These are phyloP conservation scores for Lethrus apterus DNA, from an alignment of 1,140 invertebrate genomes.

Conservation along the genomic window DNA sequence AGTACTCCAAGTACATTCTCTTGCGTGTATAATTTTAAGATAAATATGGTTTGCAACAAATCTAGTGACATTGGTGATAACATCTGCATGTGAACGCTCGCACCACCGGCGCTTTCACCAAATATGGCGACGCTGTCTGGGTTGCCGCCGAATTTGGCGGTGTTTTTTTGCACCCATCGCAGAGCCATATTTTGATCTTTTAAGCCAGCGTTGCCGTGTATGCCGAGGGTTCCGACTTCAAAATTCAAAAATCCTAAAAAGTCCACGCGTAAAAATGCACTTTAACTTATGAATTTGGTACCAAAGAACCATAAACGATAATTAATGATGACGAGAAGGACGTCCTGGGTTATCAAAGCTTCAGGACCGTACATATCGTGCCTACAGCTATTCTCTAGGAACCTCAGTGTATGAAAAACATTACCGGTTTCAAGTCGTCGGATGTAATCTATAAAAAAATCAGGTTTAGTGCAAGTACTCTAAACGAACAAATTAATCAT, in stretches of 20 bases:
- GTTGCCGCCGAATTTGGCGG: constrained; percentile 63
- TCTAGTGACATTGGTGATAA: constrained; percentile 54
- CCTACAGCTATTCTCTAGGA: constrained; percentile 45
- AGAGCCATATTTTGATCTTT: constrained; percentile 64
- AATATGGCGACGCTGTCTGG: constrained; percentile 55
- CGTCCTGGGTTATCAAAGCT: constrained; percentile 54
- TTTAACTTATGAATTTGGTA: constrained; percentile 5
- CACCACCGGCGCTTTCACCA: constrained; percentile 61
- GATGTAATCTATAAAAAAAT: no score
- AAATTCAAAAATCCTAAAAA: constrained; percentile 50
- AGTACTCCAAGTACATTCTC: no score
- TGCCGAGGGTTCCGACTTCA: constrained; percentile 46
- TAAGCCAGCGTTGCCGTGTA: constrained; percentile 60
- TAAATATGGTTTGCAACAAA: no score
- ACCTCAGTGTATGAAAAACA: not conserved
- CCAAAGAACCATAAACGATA: constrained; percentile 52
- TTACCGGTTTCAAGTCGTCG: no score
- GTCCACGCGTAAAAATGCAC: not conserved
- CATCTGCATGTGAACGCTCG: constrained; percentile 54
- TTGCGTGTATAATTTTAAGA: no score
- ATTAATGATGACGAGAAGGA: constrained; percentile 64
- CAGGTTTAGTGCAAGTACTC: no score
- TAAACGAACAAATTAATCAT: no score
- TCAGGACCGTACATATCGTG: constrained; percentile 54
- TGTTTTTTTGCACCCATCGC: constrained; percentile 61